Conservation (phyloP, 1,140 invertebrate species). For the Drosophila willistoni region DNA sequence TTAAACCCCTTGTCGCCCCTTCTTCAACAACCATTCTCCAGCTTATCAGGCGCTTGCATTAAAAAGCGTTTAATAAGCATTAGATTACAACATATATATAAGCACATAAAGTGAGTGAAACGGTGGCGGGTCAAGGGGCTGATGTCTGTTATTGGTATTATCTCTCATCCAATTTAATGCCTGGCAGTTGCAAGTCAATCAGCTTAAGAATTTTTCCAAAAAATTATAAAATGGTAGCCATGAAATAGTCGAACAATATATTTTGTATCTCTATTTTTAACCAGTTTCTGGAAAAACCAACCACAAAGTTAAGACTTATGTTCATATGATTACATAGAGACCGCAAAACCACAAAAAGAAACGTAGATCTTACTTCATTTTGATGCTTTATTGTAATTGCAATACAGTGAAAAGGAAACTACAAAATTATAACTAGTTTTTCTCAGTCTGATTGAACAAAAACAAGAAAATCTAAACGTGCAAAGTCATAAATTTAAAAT, state of each 20-base stretch:
- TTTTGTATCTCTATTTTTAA: background rate
- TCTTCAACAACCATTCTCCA: conserved; percentile 12
- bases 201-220: conserved; percentile 6
- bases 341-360: conserved; percentile 14
- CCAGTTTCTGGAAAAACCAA: conserved; percentile 5
- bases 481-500: background rate
- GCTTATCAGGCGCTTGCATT: conserved; percentile 59
- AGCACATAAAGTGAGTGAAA: background rate
- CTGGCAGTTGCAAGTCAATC: conserved; percentile 15
- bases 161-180: conserved; percentile 7
- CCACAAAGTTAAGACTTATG: background rate
- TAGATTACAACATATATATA: conserved; percentile 70
- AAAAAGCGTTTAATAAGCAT: conserved; percentile 81
- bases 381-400: background rate
- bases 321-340: background rate
- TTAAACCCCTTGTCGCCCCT: background rate
- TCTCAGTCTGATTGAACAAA: background rate
- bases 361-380: background rate
- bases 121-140: background rate
- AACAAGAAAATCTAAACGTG: background rate
- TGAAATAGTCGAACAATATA: background rate
- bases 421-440: conserved; percentile 1
- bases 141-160: background rate
- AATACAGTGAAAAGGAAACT: background rate
- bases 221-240: background rate